A percentile compares a stretch with the other conserved stretches of the same genome.
phyloP scores from a whole-genome alignment of 2,113 vertebrate genomes.

The Oryctolagus cuniculus region mOryCun1.1 NC_091432.1:56381501-56382000 shows the following conservation, averaged over 20 bases:
- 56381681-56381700: not conserved
- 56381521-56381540: constrained; percentile 34
- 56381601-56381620: not conserved
- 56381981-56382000: not conserved
- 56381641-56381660: not conserved
- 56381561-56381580: not conserved
- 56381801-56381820: constrained; percentile 53
- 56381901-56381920: constrained; percentile 7
- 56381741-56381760: constrained; percentile 25
- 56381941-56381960: constrained; percentile 9
- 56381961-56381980: constrained; percentile 64
- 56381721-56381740: not conserved
- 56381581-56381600: constrained; percentile 13
- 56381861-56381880: constrained; percentile 6
- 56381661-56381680: constrained; percentile 17
- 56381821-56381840: not conserved
- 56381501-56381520: not conserved
- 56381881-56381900: constrained; percentile 19
- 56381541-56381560: not conserved
- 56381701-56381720: not conserved
- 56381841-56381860: not conserved
- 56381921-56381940: constrained; percentile 16
- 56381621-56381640: not conserved
- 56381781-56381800: constrained; percentile 52
- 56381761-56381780: constrained; percentile 39